Percentiles rank a stretch among this genome's conserved stretches.
Evolutionary conservation across 2,113 vertebrate species (phyloP).

Genomic region (Lucifuga dentata): DNA sequence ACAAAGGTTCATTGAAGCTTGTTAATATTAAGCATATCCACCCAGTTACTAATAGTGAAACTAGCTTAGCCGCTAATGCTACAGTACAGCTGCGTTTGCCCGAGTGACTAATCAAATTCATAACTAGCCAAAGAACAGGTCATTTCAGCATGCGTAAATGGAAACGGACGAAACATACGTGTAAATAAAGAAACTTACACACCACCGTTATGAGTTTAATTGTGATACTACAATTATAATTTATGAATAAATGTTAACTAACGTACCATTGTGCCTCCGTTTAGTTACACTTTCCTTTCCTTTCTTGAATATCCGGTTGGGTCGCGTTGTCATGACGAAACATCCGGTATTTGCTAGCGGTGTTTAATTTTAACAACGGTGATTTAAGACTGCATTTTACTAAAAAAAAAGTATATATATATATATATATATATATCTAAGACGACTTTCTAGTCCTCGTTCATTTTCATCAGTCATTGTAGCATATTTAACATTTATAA

Average conservation of each 20-base stretch:
- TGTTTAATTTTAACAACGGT: no score
- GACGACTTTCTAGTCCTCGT: no score
- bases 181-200: neutral
- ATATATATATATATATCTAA: no score
- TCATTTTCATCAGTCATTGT: no score
- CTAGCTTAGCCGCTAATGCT: constrained; percentile 25
- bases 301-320: constrained; percentile 43
- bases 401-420: no score
- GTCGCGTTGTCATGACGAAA: constrained; percentile 38
- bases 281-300: constrained; percentile 46
- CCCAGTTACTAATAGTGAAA: neutral
- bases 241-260: neutral
- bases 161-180: accelerated
- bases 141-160: neutral
- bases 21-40: no score
- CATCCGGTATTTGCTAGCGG: no score
- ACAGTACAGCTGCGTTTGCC: constrained; percentile 48
- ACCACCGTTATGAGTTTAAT: accelerated
- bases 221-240: accelerated
- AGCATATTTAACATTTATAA: no score
- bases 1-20: no score
- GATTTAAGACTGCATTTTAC: no score
- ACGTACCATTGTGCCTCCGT: constrained; percentile 55
- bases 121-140: neutral
- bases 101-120: constrained; percentile 76